These are phyloP conservation scores for Morone saxatilis DNA, from an alignment of 2,113 vertebrate genomes.

Conservation along the genomic window DNA sequence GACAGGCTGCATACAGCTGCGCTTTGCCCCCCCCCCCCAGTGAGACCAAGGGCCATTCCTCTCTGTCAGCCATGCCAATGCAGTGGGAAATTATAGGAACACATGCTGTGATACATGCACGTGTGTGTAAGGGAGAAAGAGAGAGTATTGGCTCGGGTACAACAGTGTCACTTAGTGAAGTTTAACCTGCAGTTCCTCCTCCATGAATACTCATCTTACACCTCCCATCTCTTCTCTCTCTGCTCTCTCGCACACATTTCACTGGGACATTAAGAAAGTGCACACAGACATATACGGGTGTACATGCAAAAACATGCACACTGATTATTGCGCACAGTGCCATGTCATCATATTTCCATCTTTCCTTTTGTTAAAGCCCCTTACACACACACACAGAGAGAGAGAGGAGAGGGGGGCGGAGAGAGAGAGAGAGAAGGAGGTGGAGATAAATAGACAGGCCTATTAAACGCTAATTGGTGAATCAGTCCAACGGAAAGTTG, in stretches of 20 bases:
- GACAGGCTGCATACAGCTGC: constrained; percentile 79
- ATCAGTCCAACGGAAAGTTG: constrained; percentile 23
- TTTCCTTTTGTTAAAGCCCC: constrained; percentile 7
- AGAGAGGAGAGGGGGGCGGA: background rate
- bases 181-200: constrained; percentile 32
- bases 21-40: constrained; percentile 43
- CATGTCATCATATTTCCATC: background rate
- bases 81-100: constrained; percentile 23
- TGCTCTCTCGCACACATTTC: background rate
- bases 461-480: constrained; percentile 43
- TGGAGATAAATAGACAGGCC: constrained; percentile 12
- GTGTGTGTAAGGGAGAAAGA: background rate
- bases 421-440: background rate
- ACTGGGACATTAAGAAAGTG: background rate
- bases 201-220: constrained; percentile 11
- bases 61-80: constrained; percentile 46
- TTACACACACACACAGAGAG: too few species aligned
- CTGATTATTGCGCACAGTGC: background rate
- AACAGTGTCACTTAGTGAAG: background rate
- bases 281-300: background rate
- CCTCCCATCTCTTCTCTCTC: background rate
- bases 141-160: background rate
- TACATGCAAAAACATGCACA: background rate
- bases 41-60: constrained; percentile 48
- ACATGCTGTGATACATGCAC: background rate